Base-by-base conservation (phyloP, 2,797 vertebrate genomes). In the Gadopsis marmoratus region DNA sequence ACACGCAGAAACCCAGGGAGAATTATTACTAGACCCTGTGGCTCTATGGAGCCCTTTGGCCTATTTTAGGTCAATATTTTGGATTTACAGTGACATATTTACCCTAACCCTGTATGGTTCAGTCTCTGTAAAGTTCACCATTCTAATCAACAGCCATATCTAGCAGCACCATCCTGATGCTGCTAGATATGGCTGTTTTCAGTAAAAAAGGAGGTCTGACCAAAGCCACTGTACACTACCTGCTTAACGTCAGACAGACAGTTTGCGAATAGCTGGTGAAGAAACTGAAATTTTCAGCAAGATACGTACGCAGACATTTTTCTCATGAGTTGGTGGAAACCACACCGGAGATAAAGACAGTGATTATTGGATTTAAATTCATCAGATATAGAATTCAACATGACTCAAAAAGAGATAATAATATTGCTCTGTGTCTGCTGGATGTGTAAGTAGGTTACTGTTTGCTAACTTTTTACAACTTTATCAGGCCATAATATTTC, bases 261-360 rank as follows among this genome's bases (percentile, higher is more conserved):
- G 16, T 39, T 58, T 50, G 19, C 12, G 7, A 63, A 21, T 13
- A 51, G 35, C 43, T 55, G 51, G 13, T 31, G 45, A 56, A 70
- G 9, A 54, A 58, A 58, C 45, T 23, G 2, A 47, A 78, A 59
- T 5, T 35, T 14, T 7, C 16, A 53, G 17, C 0, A 37, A 47
- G 35, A 9, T 43, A 69, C 54, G 65, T 35, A 29, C 0, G 0
- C 31, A 70, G 7, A 56, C 5, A 17, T 35, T 41, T 12, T 64
- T 69, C 8, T 55, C 12, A 43, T 16, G 7, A 41, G n/a, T 14
- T 19, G 39, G 65, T 41, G 31, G 51, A 78, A 39, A 79, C 59
- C 62, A 82, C 75, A 78, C 4, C 31, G 31, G 62, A 51, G 72
- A 17, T 35, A 33, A 41, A 74, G 45, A 54, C 19, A 55, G 11